Evolutionary conservation across 2,888 invertebrate genomes (phyloP).

Genomic region (Caenorhabditis auriculariae): DNA sequence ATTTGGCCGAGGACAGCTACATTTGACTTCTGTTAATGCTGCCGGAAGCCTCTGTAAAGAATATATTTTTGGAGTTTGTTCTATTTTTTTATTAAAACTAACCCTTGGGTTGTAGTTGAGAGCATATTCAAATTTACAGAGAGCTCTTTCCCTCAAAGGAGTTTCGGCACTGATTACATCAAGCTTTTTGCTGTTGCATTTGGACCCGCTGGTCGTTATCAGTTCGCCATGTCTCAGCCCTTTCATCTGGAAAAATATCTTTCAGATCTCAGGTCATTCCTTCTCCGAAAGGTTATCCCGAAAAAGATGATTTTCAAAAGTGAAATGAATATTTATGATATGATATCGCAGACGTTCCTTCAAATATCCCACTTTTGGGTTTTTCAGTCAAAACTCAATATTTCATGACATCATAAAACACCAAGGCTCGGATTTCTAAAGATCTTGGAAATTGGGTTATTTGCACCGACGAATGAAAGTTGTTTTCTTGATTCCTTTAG

Average conservation of each 20-base stretch:
- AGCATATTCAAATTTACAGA: slow-evolving; percentile 62
- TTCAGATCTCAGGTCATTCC: too few relatives aligned
- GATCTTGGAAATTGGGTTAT: too few relatives aligned
- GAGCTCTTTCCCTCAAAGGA: slow-evolving; percentile 57
- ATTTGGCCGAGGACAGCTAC: slow-evolving; percentile 58
- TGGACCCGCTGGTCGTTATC: slow-evolving; percentile 57
- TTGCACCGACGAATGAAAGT: too few relatives aligned
- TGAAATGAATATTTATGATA: neutral
- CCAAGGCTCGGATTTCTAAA: too few relatives aligned
- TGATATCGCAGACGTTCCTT: too few relatives aligned
- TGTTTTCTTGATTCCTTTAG: too few relatives aligned
- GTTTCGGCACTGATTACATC: slow-evolving; percentile 56
- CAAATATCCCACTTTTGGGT: too few relatives aligned
- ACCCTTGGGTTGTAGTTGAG: slow-evolving; percentile 62
- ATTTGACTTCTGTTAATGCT: slow-evolving; percentile 61
- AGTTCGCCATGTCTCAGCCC: slow-evolving; percentile 55
- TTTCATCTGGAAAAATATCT: slow-evolving; percentile 36
- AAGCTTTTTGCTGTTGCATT: slow-evolving; percentile 56
- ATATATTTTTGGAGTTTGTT: too few relatives aligned
- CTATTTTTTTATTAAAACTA: neutral
- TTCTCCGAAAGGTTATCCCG: neutral
- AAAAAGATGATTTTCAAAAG: neutral
- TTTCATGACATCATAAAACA: too few relatives aligned
- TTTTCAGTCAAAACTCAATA: too few relatives aligned
- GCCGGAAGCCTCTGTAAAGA: slow-evolving; percentile 58